Conservation (phyloP, 2,888 invertebrate species). For the Acholoe squamosa region DNA sequence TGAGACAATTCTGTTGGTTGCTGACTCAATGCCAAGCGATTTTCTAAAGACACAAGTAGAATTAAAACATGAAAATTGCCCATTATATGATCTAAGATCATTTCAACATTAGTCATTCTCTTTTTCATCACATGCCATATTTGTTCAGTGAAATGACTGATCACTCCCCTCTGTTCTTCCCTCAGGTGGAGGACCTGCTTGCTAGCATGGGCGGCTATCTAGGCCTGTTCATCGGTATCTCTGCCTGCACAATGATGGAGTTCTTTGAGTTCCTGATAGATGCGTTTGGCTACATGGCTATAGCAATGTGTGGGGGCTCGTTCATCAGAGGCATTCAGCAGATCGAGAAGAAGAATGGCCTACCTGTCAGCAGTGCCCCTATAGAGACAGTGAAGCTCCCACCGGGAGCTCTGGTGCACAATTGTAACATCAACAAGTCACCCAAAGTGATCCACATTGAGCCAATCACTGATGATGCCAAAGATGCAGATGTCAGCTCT, state of each 20-base stretch:
- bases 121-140: too few species aligned
- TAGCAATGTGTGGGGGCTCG: neutral
- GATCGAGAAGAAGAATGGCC: neutral
- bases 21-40: too few species aligned
- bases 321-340: neutral
- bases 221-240: constrained; percentile 69
- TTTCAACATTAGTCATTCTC: too few species aligned
- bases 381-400: neutral
- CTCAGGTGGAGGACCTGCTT: constrained; percentile 67
- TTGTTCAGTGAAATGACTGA: too few species aligned
- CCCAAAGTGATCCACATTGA: too few species aligned
- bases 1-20: too few species aligned
- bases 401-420: neutral
- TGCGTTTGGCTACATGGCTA: neutral
- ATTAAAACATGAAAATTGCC: too few species aligned
- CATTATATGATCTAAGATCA: too few species aligned
- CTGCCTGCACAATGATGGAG: constrained; percentile 68
- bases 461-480: too few species aligned
- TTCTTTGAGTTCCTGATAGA: constrained; percentile 67
- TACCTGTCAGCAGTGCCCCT: neutral
- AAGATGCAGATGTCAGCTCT: too few species aligned
- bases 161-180: neutral
- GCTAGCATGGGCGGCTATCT: constrained; percentile 69
- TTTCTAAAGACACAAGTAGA: too few species aligned
- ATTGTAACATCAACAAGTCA: too few species aligned